Base-by-base conservation (phyloP, 1,140 invertebrate genomes). In the Plectrocnemia conspersa region DNA sequence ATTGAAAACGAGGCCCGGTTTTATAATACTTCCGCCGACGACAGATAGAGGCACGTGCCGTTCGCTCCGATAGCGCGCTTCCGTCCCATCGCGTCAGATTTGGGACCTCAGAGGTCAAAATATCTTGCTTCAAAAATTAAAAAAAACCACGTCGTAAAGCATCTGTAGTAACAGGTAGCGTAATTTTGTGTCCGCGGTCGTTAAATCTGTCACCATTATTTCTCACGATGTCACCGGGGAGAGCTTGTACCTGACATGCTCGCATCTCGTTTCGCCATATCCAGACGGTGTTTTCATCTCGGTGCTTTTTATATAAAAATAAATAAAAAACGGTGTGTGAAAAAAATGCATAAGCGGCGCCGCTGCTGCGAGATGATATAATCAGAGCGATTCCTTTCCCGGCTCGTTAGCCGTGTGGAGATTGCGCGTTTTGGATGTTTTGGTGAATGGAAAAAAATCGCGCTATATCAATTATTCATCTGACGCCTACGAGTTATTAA, bases 141-240 rank as follows among this genome's bases (percentile, higher is more conserved):
- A n/a, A n/a, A n/a, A n/a, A n/a, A n/a, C n/a, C n/a, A n/a, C n/a
- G n/a, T n/a, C n/a, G n/a, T n/a, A n/a, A n/a, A n/a, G n/a, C n/a
- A n/a, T n/a, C n/a, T n/a, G n/a, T n/a, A n/a, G n/a, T n/a, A n/a
- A n/a, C n/a, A 29, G 27, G 27, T 7, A 29, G n/a, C n/a, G 35
- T 5, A 38, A 38, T 13, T 13, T 38, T 38, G 5, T 10, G 5
- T 13, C 15, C 35, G 35, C 13, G 11, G 35, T 16, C 18, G 35
- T 38, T 38, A 16, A 38, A 38, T 38, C 35, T 38, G 35, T 38
- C 35, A 38, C 35, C n/a, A 16, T 16, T 38, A 38, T 38, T 38
- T 38, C 35, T 38, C 35, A 38, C 35, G 35, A 15, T 38, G 35
- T 38, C 35, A 38, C 35, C 18, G 10, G 7, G 5, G 13, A 7